Percentiles rank a stretch among this genome's conserved stretches.
These are phyloP conservation scores for Camponotus fellah DNA, from an alignment of 2,888 invertebrate genomes.

Conservation along the genomic window DNA sequence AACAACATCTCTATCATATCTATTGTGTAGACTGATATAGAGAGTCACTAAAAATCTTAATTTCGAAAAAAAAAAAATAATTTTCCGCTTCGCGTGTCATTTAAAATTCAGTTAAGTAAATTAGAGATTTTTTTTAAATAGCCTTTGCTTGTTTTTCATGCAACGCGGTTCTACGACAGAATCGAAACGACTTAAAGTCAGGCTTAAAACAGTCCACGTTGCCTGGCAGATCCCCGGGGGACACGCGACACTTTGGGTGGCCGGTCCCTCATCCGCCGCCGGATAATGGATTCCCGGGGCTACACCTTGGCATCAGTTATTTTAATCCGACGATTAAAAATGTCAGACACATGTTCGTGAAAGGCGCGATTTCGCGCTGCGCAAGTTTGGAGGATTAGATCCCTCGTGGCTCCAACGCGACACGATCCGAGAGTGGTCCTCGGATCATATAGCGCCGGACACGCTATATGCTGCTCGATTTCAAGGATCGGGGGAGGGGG, in stretches of 20 bases:
- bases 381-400: constrained; percentile 79
- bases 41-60: neutral
- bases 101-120: constrained; percentile 59
- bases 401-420: constrained; percentile 63
- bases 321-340: constrained; percentile 85
- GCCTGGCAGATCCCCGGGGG: constrained; percentile 71
- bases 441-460: constrained; percentile 47
- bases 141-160: constrained; percentile 12
- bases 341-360: constrained; percentile 84
- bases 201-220: constrained; percentile 63
- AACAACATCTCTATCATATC: neutral
- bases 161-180: constrained; percentile 46
- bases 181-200: constrained; percentile 62
- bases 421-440: constrained; percentile 45
- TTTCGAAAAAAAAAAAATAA: neutral
- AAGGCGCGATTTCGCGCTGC: constrained; percentile 72
- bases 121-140: no score
- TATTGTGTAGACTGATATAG: neutral
- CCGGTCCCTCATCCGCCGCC: constrained; percentile 75
- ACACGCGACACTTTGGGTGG: constrained; percentile 83
- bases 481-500: constrained; percentile 14
- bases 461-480: constrained; percentile 57
- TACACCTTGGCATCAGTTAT: constrained; percentile 83
- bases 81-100: constrained; percentile 25
- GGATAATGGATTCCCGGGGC: constrained; percentile 80